Conservation (phyloP, 2,113 vertebrate species). For the Cephalopholis sonnerati region DNA sequence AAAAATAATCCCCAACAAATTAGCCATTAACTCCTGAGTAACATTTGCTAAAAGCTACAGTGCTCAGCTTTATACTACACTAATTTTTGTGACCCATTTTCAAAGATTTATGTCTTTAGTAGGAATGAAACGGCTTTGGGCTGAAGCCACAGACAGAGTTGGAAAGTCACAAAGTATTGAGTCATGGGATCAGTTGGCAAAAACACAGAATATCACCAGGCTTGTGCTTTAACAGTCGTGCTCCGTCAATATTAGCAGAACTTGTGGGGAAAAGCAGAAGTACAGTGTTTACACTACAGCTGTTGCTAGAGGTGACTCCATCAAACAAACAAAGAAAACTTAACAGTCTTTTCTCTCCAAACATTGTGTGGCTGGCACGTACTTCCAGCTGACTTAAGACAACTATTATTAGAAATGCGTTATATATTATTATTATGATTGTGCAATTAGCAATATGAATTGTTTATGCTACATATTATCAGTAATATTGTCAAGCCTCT, state of each 20-base stretch:
- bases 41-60: background rate
- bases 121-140: background rate
- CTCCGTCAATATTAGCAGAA: background rate
- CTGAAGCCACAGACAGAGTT: background rate
- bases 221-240: background rate
- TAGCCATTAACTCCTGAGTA: background rate
- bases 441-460: background rate
- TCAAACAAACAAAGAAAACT: constrained; percentile 18
- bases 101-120: background rate
- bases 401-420: background rate
- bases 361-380: background rate
- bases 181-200: background rate
- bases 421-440: background rate
- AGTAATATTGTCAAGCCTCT: background rate
- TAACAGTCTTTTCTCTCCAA: background rate
- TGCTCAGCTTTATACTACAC: background rate
- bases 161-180: background rate
- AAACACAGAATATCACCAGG: background rate
- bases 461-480: too few relatives aligned
- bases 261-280: constrained; percentile 5
- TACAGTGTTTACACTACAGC: background rate
- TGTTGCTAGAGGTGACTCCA: constrained; percentile 12
- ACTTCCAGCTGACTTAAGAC: background rate
- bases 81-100: background rate
- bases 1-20: background rate